phyloP scores from a whole-genome alignment of 1,140 invertebrate genomes.

The Leguminivora glycinivorella region DNA sequence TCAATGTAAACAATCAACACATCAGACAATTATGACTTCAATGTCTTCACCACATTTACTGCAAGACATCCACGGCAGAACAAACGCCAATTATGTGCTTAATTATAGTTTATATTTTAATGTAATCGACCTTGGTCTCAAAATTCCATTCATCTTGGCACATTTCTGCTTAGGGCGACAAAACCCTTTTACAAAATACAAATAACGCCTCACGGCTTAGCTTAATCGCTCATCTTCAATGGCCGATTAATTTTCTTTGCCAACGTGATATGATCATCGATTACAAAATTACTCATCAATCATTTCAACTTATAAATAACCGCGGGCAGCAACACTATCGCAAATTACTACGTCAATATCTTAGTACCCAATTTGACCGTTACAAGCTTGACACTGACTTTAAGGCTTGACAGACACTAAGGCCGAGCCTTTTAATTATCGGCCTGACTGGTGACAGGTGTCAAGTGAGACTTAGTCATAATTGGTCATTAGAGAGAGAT shows the following conservation, averaged over 20 bases:
- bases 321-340: not conserved
- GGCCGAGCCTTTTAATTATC: conserved; percentile 22
- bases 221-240: not conserved
- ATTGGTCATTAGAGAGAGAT: conserved; percentile 18
- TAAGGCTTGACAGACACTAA: conserved; percentile 7
- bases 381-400: conserved; percentile 16
- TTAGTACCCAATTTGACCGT: not conserved
- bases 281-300: conserved; percentile 23
- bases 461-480: conserved; percentile 21
- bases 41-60: too few relatives aligned
- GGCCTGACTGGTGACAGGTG: conserved; percentile 14
- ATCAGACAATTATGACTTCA: too few relatives aligned
- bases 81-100: not conserved
- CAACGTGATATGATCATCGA: conserved; percentile 6
- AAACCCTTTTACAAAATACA: not conserved
- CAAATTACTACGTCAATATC: conserved; percentile 12
- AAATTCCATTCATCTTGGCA: conserved; percentile 1
- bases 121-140: conserved; percentile 1
- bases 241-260: not conserved
- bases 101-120: not conserved
- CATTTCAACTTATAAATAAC: conserved; percentile 19
- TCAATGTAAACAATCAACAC: too few relatives aligned
- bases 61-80: too few relatives aligned
- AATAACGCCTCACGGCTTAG: not conserved
- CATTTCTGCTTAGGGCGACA: not conserved